Conservation (phyloP, 1,140 invertebrate genomes). For the Dreissena rostriformis region DNA sequence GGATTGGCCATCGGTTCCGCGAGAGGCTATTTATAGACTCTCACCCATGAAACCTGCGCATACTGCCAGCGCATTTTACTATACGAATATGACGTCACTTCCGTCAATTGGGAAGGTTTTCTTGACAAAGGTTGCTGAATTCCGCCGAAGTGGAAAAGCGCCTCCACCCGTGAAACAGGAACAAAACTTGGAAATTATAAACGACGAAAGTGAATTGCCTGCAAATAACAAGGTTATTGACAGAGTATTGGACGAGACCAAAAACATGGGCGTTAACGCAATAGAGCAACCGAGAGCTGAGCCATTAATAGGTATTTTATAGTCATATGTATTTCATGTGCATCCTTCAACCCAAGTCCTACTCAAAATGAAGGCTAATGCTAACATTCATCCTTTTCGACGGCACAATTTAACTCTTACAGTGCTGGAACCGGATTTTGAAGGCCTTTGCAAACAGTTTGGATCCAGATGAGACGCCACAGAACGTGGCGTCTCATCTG, state of each 20-base stretch:
- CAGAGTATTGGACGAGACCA: slow-evolving; percentile 1
- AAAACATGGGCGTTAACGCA: slow-evolving; percentile 4
- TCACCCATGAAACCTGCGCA: slow-evolving; percentile 65
- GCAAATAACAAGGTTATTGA: slow-evolving; percentile 21
- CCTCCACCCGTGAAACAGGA: slow-evolving; percentile 14
- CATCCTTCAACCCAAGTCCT: too few species aligned
- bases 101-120: slow-evolving; percentile 65
- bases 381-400: too few species aligned
- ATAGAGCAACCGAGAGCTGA: slow-evolving; percentile 38
- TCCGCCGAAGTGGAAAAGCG: slow-evolving; percentile 46
- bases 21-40: slow-evolving; percentile 64
- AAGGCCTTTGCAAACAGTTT: too few species aligned
- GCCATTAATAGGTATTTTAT: slow-evolving; percentile 36
- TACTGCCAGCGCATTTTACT: slow-evolving; percentile 73
- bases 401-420: too few species aligned
- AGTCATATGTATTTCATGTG: neutral
- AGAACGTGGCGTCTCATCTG: too few species aligned
- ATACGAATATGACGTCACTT: slow-evolving; percentile 61
- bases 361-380: too few species aligned
- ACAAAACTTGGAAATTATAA: slow-evolving; percentile 25
- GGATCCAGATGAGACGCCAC: too few species aligned
- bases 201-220: slow-evolving; percentile 1
- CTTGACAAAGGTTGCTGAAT: slow-evolving; percentile 57
- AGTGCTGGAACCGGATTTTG: too few species aligned
- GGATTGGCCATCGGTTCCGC: slow-evolving; percentile 70